These are phyloP conservation scores for Gonatopus flavifemur DNA, from an alignment of 1,140 invertebrate genomes.

Conservation along the genomic window DNA sequence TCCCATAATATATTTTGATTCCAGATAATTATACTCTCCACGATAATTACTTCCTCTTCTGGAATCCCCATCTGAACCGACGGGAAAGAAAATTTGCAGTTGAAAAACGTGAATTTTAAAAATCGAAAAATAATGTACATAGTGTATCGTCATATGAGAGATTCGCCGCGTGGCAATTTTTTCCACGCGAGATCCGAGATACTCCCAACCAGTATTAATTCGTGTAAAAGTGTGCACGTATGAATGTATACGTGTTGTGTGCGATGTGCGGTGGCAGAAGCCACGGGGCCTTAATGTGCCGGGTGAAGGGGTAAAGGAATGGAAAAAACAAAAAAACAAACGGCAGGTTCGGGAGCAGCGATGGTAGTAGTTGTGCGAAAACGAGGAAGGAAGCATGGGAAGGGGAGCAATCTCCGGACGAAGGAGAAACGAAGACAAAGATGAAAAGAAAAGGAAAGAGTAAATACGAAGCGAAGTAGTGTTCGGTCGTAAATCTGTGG, in stretches of 20 bases:
- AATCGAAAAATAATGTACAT: too few relatives aligned
- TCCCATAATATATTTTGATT: too few relatives aligned
- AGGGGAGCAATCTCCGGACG: neutral
- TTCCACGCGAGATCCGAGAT: conserved; percentile 21
- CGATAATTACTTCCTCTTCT: too few relatives aligned
- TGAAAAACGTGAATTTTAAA: too few relatives aligned
- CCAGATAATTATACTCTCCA: too few relatives aligned
- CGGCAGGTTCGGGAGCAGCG: conserved; percentile 25
- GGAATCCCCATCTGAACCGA: too few relatives aligned
- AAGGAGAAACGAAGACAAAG: conserved; percentile 13
- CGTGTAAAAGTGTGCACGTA: too few relatives aligned
- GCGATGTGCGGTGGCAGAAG: too few relatives aligned
- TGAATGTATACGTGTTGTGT: too few relatives aligned
- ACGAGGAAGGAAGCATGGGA: neutral
- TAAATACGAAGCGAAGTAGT: conserved; percentile 34
- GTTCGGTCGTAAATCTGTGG: conserved; percentile 52
- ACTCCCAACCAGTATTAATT: too few relatives aligned
- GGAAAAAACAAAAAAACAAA: conserved; percentile 18
- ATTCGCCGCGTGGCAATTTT: conserved; percentile 50
- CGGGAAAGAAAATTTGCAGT: too few relatives aligned
- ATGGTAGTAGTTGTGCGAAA: conserved; percentile 12
- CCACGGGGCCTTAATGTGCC: conserved; percentile 8
- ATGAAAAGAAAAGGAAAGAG: conserved; percentile 31
- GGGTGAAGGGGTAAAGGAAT: conserved; percentile 13
- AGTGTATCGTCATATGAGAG: too few relatives aligned